Percentiles rank a stretch among this genome's conserved stretches.
Conservation (phyloP, 2,113 vertebrate genomes). For the Lycaon pictus region DNA sequence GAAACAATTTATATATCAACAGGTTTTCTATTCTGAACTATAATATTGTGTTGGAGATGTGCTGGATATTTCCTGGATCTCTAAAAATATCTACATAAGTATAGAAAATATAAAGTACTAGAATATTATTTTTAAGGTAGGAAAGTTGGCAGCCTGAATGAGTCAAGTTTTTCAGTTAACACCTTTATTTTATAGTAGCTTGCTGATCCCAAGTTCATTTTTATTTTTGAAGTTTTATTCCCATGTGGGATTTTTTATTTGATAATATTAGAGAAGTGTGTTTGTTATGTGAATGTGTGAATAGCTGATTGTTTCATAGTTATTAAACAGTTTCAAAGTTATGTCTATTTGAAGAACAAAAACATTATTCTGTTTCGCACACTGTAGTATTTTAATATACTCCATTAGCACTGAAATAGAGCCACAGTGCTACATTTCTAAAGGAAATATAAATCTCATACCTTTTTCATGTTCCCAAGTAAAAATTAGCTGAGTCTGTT, state of each 20-base stretch:
- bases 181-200: not conserved
- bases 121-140: not conserved
- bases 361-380: not conserved
- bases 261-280: not conserved
- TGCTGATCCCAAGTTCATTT: not conserved
- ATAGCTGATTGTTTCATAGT: not conserved
- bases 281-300: not conserved
- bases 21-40: not conserved
- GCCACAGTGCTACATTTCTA: not conserved
- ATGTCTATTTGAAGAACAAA: not conserved
- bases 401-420: not conserved
- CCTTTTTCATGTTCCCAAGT: not conserved
- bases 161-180: not conserved
- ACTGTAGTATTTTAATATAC: not conserved
- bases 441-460: conserved; percentile 1
- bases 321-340: not conserved
- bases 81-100: not conserved
- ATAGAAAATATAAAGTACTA: not conserved
- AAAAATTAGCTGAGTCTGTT: not conserved
- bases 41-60: not conserved
- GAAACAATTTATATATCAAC: not conserved
- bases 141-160: not conserved
- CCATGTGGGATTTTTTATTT: not conserved
- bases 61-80: not conserved
- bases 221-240: not conserved